A percentile compares a stretch with the other conserved stretches of the same genome.
Evolutionary conservation across 2,888 invertebrate genomes (phyloP).

Genomic region (Agriopis leucophaearia): DNA sequence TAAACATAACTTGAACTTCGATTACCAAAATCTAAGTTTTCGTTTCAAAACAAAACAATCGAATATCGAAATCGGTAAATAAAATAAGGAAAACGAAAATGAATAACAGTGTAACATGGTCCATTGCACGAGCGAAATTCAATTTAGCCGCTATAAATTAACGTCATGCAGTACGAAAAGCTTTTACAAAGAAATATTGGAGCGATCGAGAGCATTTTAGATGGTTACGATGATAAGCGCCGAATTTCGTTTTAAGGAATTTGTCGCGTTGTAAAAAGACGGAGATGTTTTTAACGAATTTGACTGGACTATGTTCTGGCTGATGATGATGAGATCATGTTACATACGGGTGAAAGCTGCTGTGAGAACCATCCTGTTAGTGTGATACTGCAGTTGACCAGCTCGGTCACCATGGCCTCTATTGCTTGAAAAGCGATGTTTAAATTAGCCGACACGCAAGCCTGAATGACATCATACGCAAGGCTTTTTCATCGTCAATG

Average conservation of each 20-base stretch:
- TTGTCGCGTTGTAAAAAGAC: not conserved
- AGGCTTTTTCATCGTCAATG: too few relatives aligned
- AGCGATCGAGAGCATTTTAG: conserved; percentile 48
- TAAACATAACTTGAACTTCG: not conserved
- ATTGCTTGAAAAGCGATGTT: too few relatives aligned
- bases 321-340: too few relatives aligned
- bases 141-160: conserved; percentile 65
- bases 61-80: conserved; percentile 40
- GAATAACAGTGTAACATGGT: conserved; percentile 53
- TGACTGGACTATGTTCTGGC: too few relatives aligned
- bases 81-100: conserved; percentile 47
- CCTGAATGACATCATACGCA: too few relatives aligned
- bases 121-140: conserved; percentile 60
- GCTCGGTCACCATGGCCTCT: too few relatives aligned
- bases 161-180: conserved; percentile 54
- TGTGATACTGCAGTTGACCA: too few relatives aligned
- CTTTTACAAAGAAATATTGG: conserved; percentile 64
- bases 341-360: too few relatives aligned
- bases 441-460: too few relatives aligned
- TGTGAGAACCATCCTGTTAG: too few relatives aligned
- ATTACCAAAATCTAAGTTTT: not conserved
- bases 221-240: conserved; percentile 53
- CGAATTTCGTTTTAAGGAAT: conserved; percentile 19
- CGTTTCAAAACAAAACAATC: conserved; percentile 15
- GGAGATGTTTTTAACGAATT: too few relatives aligned